A percentile compares a stretch with the other conserved stretches of the same genome.
Conservation (phyloP, 2,888 invertebrate genomes). For the Nemotelus pantherinus region DNA sequence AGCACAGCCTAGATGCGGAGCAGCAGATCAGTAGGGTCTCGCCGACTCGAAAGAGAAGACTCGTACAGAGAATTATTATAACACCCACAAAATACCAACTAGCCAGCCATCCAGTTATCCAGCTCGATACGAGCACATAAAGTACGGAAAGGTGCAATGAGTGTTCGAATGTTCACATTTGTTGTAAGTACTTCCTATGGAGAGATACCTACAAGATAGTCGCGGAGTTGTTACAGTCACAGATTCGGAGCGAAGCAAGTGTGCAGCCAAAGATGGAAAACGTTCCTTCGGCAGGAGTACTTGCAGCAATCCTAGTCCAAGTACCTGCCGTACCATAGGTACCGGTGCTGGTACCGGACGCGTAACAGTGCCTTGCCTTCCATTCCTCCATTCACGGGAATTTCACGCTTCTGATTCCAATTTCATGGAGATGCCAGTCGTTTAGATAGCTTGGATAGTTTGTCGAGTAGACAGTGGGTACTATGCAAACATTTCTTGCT, state of each 20-base stretch:
- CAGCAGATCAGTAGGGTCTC: neutral
- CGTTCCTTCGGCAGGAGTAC: neutral
- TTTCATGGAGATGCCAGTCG: slow-evolving; percentile 42
- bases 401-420: slow-evolving; percentile 45
- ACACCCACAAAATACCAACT: slow-evolving; percentile 36
- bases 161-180: slow-evolving; percentile 28
- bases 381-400: slow-evolving; percentile 39
- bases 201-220: neutral
- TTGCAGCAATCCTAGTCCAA: neutral
- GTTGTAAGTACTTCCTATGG: slow-evolving; percentile 36
- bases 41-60: neutral
- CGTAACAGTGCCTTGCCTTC: slow-evolving; percentile 28
- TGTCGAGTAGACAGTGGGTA: slow-evolving; percentile 11
- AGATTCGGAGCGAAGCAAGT: neutral
- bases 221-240: neutral
- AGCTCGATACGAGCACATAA: neutral
- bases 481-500: slow-evolving; percentile 34
- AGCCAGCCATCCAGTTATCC: neutral
- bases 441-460: slow-evolving; percentile 34
- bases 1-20: neutral
- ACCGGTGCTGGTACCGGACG: neutral
- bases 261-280: neutral
- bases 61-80: neutral
- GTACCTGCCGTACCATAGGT: neutral
- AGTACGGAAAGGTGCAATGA: neutral